Base-by-base conservation (phyloP, 1,140 invertebrate genomes). In the Phymastichus coffea region DNA sequence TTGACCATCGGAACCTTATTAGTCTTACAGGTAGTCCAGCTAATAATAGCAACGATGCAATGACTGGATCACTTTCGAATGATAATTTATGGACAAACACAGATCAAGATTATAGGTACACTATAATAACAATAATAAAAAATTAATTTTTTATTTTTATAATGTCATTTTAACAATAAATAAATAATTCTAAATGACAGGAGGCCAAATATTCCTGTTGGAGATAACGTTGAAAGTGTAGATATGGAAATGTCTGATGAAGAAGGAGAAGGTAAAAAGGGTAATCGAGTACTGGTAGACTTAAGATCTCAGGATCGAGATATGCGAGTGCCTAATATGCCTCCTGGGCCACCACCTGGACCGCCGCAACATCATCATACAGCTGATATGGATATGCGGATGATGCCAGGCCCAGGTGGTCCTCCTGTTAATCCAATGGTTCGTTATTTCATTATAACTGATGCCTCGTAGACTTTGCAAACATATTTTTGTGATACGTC, bases 1-100 rank as follows among this genome's bases (percentile, higher is more conserved):
- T 92, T 17, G 90, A 92, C 76, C 90, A 93, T 69, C 82, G 90
- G 62, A 93, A 93, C 78, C 72, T 93, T n/a, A 93, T 93, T 66
- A 88, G 88, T 64, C 72, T 93, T 4, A 93, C 89, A 10, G 88
- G 89, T 26, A 89, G 87, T 65, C 86, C 86, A 4, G 80, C 81
- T 4, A 81, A 83, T 66, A 74, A 71, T 62, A 67, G 66, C 58
- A 68, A 69, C 57, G 73, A 80, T 49, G 62, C 70, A 33, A 33
- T 63, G 14, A 38, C 61, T 33, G 28, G 40, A 43, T 60, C 66
- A 44, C 47, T 67, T 49, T 6, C 69, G 12, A 71, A 70, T 53
- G 74, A 71, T 57, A 73, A 44, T 48, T 53, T 76, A 19, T 78
- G 75, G 76, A 66, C 74, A 1, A 73, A 69, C 10, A 70, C 69